Conservation (phyloP, 1,140 invertebrate species). For the Cepaea nemoralis region DNA sequence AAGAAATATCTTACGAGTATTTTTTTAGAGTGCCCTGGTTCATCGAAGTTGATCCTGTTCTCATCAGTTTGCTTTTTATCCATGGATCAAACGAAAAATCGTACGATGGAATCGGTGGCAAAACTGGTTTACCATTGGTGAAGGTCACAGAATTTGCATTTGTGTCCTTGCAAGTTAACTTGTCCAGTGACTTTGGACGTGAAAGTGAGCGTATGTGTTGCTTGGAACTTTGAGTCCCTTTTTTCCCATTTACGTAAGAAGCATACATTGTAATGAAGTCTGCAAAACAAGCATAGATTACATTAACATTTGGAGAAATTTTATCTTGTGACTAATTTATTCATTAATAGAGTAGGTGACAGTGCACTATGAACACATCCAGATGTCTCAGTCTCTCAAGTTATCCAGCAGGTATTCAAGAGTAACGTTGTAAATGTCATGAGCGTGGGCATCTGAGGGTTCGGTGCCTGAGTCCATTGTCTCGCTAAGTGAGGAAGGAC, state of each 20-base stretch:
- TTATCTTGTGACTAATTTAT: too few species aligned
- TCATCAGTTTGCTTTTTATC: conserved; percentile 28
- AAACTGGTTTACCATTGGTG: conserved; percentile 9
- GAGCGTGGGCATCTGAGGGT: too few species aligned
- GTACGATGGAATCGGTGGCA: not conserved
- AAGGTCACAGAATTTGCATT: conserved; percentile 8
- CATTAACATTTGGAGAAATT: too few species aligned
- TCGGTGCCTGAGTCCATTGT: too few species aligned
- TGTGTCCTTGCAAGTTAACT: not conserved
- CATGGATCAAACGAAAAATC: conserved; percentile 22
- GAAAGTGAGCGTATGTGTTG: not conserved
- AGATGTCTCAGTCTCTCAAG: too few species aligned
- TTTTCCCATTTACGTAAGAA: not conserved
- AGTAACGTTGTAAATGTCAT: too few species aligned
- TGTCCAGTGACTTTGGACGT: not conserved
- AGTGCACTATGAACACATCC: too few species aligned
- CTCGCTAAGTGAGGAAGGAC: too few species aligned
- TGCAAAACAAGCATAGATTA: too few species aligned
- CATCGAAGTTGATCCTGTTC: not conserved
- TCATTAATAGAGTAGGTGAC: too few species aligned
- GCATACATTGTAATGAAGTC: not conserved
- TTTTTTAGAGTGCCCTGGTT: conserved; percentile 15
- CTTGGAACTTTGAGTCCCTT: not conserved
- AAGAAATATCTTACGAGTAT: conserved; percentile 24
- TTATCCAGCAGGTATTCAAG: too few species aligned